Evolutionary conservation across 2,113 vertebrate species (phyloP).

Genomic region (Otolemur garnettii): DNA sequence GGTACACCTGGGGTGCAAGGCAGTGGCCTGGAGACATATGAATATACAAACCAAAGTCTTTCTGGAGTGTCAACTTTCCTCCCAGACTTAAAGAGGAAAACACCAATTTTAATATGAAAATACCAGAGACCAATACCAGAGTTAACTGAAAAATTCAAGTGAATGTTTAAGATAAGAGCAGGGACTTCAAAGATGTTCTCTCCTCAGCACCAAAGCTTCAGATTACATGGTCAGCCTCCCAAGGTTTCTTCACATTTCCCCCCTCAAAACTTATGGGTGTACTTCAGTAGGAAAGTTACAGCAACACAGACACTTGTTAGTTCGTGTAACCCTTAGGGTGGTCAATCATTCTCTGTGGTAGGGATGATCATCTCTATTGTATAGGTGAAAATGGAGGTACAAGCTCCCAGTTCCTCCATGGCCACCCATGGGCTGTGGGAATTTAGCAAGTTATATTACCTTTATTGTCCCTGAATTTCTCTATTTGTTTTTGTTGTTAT

Average conservation of each 20-base stretch:
- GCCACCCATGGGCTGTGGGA: not conserved
- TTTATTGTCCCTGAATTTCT: not conserved
- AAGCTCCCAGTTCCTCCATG: not conserved
- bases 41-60: not conserved
- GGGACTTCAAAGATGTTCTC: constrained; percentile 64
- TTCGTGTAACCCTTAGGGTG: not conserved
- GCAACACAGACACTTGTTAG: not conserved
- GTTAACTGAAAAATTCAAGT: constrained; percentile 50
- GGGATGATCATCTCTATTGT: not conserved
- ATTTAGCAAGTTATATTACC: not conserved
- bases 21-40: not conserved
- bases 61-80: not conserved
- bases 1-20: not conserved
- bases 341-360: not conserved
- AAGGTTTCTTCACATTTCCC: not conserved
- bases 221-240: constrained; percentile 25
- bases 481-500: not conserved
- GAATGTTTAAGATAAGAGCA: constrained; percentile 58
- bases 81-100: constrained; percentile 44
- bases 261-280: not conserved
- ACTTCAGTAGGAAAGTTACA: constrained; percentile 38
- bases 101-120: constrained; percentile 19
- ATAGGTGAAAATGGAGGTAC: not conserved
- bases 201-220: constrained; percentile 22
- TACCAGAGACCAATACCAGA: not conserved